phyloP scores from a whole-genome alignment of 2,113 vertebrate genomes.

The Thalassoma bifasciatum region DNA sequence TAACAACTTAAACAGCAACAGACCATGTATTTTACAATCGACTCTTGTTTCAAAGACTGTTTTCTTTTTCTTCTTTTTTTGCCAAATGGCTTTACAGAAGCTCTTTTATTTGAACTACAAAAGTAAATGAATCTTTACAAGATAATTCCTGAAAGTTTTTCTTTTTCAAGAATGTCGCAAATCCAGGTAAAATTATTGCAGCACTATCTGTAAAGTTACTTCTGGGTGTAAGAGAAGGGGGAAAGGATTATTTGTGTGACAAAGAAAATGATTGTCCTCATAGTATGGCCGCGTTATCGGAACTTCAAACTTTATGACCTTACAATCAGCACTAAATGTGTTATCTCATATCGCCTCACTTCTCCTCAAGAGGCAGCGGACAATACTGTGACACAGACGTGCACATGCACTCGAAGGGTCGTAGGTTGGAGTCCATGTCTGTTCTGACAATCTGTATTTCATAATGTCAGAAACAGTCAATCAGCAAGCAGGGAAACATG shows the following conservation, averaged over 20 bases:
- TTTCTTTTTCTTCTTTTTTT: not conserved
- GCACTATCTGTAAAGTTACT: not conserved
- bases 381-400: constrained; percentile 50
- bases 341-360: constrained; percentile 43
- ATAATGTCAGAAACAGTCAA: constrained; percentile 49
- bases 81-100: not conserved
- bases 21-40: constrained; percentile 25
- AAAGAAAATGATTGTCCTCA: constrained; percentile 12
- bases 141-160: constrained; percentile 9
- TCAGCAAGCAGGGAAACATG: constrained; percentile 43
- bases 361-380: constrained; percentile 16
- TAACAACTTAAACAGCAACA: not conserved
- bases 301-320: constrained; percentile 59
- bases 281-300: constrained; percentile 24
- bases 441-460: constrained; percentile 47
- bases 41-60: not conserved
- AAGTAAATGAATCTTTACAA: constrained; percentile 16
- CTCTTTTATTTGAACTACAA: constrained; percentile 17
- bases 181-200: constrained; percentile 1
- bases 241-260: constrained; percentile 1
- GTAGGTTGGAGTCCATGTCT: constrained; percentile 72
- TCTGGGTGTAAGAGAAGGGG: constrained; percentile 1
- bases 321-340: constrained; percentile 42
- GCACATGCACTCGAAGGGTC: constrained; percentile 38
- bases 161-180: constrained; percentile 24